Conservation (phyloP, 2,888 invertebrate species). For the Erebia epiphron region DNA sequence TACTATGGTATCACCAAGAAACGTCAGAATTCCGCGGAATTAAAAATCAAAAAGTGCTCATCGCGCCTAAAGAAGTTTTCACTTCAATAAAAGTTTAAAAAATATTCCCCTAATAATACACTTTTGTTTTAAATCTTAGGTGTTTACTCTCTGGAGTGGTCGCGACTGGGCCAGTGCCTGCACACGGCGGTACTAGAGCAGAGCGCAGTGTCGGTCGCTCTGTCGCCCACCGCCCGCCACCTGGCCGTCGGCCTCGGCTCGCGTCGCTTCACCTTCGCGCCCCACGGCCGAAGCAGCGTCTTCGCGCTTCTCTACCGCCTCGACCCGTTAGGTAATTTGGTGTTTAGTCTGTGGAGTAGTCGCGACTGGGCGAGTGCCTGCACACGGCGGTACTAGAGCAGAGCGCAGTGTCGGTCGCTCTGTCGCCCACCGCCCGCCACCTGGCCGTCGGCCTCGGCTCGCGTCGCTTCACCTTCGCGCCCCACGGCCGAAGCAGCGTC, state of each 20-base stretch:
- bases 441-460: slow-evolving; percentile 91
- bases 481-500: slow-evolving; percentile 76
- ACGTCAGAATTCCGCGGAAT: no score
- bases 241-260: slow-evolving; percentile 91
- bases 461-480: slow-evolving; percentile 83
- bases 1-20: no score
- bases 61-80: no score
- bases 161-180: slow-evolving; percentile 88
- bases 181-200: slow-evolving; percentile 90
- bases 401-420: slow-evolving; percentile 91
- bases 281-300: slow-evolving; percentile 76
- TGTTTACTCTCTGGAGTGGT: slow-evolving; percentile 90
- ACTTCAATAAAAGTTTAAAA: no score
- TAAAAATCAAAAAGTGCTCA: no score
- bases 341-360: slow-evolving; percentile 88
- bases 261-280: slow-evolving; percentile 83
- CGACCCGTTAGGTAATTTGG: slow-evolving; percentile 59
- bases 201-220: slow-evolving; percentile 91
- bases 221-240: slow-evolving; percentile 91
- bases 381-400: slow-evolving; percentile 90
- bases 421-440: slow-evolving; percentile 91
- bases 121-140: slow-evolving; percentile 68
- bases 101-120: no score
- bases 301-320: slow-evolving; percentile 75
- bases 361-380: slow-evolving; percentile 88